These are phyloP conservation scores for Coendou prehensilis DNA, from an alignment of 2,797 vertebrate species.

Conservation along the genomic window DNA sequence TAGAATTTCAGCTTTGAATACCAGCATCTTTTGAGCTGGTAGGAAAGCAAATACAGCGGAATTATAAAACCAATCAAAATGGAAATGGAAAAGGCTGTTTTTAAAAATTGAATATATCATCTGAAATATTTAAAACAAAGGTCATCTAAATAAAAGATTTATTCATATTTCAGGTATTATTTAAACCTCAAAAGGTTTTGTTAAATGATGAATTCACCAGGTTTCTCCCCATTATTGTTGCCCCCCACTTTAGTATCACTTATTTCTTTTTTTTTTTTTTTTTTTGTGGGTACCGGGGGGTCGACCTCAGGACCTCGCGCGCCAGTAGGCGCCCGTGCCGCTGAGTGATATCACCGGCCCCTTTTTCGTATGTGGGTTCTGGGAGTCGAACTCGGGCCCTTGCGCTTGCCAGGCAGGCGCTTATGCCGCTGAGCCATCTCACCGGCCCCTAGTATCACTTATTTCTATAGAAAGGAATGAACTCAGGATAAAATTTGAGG, in stretches of 20 bases:
- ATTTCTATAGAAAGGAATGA: not conserved
- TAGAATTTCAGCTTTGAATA: not conserved
- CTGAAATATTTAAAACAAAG: slow-evolving; percentile 20
- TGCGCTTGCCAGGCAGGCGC: too few species aligned
- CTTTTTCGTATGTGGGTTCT: too few species aligned
- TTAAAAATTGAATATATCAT: not conserved
- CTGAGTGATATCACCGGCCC: too few species aligned
- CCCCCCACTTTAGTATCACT: not conserved
- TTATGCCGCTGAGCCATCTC: too few species aligned
- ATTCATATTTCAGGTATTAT: not conserved
- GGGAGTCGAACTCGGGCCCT: too few species aligned
- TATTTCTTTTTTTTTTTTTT: not conserved
- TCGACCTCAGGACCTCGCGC: too few species aligned
- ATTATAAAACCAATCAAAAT: not conserved
- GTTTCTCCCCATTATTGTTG: not conserved
- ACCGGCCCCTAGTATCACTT: not conserved
- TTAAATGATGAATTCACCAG: not conserved
- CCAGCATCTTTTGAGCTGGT: not conserved
- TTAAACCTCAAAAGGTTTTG: slow-evolving; percentile 31
- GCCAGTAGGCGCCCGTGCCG: too few species aligned
- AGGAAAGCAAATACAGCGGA: not conserved
- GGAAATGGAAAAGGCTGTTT: not conserved
- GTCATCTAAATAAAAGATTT: slow-evolving; percentile 18
- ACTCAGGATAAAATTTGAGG: not conserved
- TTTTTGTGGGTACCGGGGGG: too few species aligned